Conservation (phyloP, 2,113 vertebrate genomes). For the Hippocampus zosterae region DNA sequence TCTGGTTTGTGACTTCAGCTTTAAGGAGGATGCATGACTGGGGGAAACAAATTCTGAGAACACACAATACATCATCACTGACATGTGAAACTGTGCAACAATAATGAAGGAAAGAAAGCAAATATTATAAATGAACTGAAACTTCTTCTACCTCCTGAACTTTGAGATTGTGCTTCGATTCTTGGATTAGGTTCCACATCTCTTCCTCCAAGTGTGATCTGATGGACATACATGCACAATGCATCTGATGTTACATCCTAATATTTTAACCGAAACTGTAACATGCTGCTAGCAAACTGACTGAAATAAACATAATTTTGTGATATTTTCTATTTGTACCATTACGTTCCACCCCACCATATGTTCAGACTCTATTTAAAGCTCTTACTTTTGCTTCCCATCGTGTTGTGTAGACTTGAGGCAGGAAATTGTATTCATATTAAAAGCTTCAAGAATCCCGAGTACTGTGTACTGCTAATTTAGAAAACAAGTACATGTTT, state of each 20-base stretch:
- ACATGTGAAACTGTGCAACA: background rate
- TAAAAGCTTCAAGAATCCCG: background rate
- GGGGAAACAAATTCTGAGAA: background rate
- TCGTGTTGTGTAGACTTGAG: background rate
- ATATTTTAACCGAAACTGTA: background rate
- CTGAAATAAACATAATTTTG: background rate
- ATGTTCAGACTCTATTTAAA: background rate
- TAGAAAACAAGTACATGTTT: background rate
- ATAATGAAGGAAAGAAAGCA: background rate
- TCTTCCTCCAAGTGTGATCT: conserved; percentile 4
- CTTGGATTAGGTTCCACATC: background rate
- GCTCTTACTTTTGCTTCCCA: background rate
- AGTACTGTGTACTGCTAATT: background rate
- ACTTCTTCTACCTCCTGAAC: conserved; percentile 11
- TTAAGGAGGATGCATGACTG: conserved; percentile 74
- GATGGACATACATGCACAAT: conserved; percentile 6
- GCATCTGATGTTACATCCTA: background rate
- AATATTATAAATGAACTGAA: background rate
- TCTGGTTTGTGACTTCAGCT: conserved; percentile 92
- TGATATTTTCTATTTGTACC: background rate
- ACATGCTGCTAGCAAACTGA: background rate
- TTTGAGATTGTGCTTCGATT: background rate
- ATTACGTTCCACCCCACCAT: background rate
- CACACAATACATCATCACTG: background rate
- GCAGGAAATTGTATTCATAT: background rate